phyloP scores from a whole-genome alignment of 2,797 vertebrate species.

The Onychomys leucogaster region DNA sequence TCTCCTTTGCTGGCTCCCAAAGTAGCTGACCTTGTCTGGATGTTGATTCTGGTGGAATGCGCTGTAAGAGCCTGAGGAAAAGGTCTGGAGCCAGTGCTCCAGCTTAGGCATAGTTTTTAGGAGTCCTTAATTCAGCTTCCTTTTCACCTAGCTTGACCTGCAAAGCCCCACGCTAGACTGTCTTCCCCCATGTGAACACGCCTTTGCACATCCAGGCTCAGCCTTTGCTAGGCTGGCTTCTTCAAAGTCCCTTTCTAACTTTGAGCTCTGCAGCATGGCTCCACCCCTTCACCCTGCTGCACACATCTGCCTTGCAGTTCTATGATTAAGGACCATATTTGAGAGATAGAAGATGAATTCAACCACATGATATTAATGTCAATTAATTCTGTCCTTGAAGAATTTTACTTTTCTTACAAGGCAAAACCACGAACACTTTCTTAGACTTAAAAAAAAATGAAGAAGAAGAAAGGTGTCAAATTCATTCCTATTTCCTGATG shows the following conservation, averaged over 20 bases:
- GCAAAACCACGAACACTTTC: conserved; percentile 25
- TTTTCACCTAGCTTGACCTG: not conserved
- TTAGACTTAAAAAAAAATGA: not conserved
- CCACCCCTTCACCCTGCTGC: not conserved
- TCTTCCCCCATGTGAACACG: not conserved
- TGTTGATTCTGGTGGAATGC: not conserved
- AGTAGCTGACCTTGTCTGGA: not conserved
- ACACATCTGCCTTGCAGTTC: not conserved
- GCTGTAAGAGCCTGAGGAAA: not conserved
- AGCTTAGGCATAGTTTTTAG: not conserved
- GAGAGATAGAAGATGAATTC: conserved; percentile 2
- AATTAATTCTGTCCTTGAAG: not conserved
- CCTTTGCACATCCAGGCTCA: no score
- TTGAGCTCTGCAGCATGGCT: accelerated
- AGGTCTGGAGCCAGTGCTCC: not conserved
- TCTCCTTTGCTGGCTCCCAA: not conserved
- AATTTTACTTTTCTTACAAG: conserved; percentile 1
- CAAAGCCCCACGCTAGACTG: not conserved
- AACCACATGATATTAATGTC: not conserved
- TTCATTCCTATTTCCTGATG: not conserved
- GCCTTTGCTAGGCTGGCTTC: not conserved
- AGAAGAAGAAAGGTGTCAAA: not conserved
- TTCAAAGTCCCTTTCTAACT: not conserved
- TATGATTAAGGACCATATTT: not conserved
- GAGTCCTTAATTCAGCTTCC: not conserved